Evolutionary conservation across 37 sponge, comb jelly and placozoan species (phyloP).

Genomic region (Geodia barretti): DNA sequence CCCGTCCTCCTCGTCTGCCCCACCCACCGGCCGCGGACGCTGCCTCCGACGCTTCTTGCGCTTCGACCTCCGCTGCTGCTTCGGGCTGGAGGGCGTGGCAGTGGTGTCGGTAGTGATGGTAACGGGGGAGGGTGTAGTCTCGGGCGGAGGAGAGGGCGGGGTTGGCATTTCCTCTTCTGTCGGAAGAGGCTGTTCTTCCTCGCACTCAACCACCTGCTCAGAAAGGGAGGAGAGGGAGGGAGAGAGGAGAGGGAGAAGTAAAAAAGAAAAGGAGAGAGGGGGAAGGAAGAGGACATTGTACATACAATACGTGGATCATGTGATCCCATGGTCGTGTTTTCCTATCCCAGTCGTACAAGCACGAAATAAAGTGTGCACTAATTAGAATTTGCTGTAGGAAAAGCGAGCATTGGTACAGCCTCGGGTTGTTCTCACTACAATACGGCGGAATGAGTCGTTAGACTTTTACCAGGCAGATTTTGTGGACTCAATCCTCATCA

Average conservation of each 20-base stretch:
- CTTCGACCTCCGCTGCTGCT: conserved; percentile 9
- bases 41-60: conserved; percentile 1
- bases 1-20: background rate
- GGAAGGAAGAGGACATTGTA: background rate
- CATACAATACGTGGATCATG: no score
- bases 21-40: background rate
- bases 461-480: no score
- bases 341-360: no score
- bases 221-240: conserved; percentile 22
- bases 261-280: background rate
- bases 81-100: background rate
- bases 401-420: no score
- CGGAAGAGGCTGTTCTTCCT: background rate
- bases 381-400: no score
- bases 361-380: no score
- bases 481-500: no score
- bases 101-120: background rate
- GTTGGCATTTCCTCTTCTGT: conserved; percentile 1
- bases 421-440: no score
- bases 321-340: no score
- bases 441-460: no score
- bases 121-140: background rate
- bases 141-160: background rate
- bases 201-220: background rate
- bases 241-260: conserved; percentile 6